Evolutionary conservation across 2,888 invertebrate species (phyloP).

Genomic region (Podotricha telesiphe): DNA sequence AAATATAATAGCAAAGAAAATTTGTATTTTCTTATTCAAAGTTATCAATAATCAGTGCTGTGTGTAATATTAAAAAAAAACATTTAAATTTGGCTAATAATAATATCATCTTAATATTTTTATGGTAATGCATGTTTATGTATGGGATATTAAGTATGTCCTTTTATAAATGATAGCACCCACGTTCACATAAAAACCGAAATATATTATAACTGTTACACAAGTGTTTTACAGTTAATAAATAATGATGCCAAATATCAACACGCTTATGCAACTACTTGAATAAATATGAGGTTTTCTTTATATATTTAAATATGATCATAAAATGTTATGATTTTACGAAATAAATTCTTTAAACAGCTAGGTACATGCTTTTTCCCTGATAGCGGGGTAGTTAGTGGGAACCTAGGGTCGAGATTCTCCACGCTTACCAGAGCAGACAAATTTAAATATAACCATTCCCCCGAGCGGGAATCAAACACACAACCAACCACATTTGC

Average conservation of each 20-base stretch:
- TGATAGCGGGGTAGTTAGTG: too few relatives aligned
- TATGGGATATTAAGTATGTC: slow-evolving; percentile 16
- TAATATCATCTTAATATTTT: neutral
- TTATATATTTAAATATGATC: neutral
- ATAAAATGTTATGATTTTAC: neutral
- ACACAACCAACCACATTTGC: too few relatives aligned
- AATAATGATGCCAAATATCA: slow-evolving; percentile 20
- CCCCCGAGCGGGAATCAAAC: too few relatives aligned
- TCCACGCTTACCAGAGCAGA: too few relatives aligned
- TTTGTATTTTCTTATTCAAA: neutral
- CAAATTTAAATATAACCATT: too few relatives aligned
- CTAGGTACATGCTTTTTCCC: too few relatives aligned
- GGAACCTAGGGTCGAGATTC: too few relatives aligned
- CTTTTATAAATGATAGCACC: slow-evolving; percentile 2
- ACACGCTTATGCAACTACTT: slow-evolving; percentile 4
- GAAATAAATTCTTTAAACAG: neutral
- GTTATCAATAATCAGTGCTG: neutral
- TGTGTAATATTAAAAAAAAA: neutral
- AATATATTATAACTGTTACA: slow-evolving; percentile 11
- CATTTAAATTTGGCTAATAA: neutral
- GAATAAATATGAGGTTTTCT: slow-evolving; percentile 1
- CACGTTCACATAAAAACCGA: neutral
- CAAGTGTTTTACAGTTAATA: slow-evolving; percentile 12
- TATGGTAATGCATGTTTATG: neutral
- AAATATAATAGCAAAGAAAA: neutral